Evolutionary conservation across 2,113 vertebrate species (phyloP).

Genomic region (Piprites chloris): DNA sequence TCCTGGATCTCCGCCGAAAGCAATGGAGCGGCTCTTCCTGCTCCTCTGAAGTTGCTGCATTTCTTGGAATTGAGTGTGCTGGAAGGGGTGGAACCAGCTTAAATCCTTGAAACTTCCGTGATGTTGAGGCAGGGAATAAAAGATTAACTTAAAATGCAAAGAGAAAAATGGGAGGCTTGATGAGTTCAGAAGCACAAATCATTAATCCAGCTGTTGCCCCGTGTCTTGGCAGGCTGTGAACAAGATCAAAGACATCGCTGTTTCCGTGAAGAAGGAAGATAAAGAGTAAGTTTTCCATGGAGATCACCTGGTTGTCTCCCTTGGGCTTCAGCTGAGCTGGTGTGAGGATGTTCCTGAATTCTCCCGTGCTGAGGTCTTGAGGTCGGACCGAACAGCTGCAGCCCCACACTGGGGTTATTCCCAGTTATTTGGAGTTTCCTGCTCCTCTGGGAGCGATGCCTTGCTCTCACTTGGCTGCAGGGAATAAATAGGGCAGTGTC

Average conservation of each 20-base stretch:
- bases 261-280: slow-evolving; percentile 90
- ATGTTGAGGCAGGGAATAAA: background rate
- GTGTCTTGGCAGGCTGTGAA: slow-evolving; percentile 81
- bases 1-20: background rate
- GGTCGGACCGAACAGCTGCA: fast-evolving
- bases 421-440: background rate
- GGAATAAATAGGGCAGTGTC: background rate
- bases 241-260: slow-evolving; percentile 90
- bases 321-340: background rate
- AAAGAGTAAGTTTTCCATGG: slow-evolving; percentile 79
- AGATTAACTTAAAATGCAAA: background rate
- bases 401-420: background rate
- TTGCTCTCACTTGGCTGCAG: background rate
- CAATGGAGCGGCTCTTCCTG: background rate
- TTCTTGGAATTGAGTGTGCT: background rate
- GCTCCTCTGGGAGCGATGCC: background rate
- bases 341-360: background rate
- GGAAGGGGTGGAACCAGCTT: background rate
- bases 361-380: background rate
- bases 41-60: background rate
- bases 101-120: background rate
- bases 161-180: background rate
- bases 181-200: background rate
- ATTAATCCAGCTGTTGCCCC: slow-evolving; percentile 10
- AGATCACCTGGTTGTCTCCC: background rate